Evolutionary conservation across 2,888 invertebrate genomes (phyloP).

Genomic region (Lasioglossum pauxillum): DNA sequence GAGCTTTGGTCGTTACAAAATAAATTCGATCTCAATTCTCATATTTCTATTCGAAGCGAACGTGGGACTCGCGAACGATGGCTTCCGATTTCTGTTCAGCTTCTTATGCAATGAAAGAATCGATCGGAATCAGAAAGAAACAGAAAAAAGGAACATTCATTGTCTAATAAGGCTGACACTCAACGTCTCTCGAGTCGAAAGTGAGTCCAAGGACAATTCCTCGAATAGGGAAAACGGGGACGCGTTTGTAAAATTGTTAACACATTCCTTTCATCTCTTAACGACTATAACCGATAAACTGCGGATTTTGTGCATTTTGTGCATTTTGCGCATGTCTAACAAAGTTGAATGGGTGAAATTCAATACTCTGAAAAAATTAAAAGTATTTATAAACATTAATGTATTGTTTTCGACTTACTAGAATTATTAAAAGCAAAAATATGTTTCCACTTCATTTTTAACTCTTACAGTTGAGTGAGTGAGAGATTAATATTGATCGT

Average conservation of each 20-base stretch:
- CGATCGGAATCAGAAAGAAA: constrained; percentile 17
- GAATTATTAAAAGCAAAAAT: no score
- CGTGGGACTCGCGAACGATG: constrained; percentile 37
- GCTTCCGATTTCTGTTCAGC: constrained; percentile 39
- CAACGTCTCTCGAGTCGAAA: constrained; percentile 9
- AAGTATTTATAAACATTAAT: not conserved
- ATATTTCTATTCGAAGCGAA: constrained; percentile 28
- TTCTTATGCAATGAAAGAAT: constrained; percentile 56
- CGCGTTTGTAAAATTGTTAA: not conserved
- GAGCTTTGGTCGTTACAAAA: constrained; percentile 40
- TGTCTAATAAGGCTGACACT: constrained; percentile 18
- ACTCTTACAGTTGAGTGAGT: no score
- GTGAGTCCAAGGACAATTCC: not conserved
- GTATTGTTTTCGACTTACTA: no score
- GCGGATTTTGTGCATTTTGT: not conserved
- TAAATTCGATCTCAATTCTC: constrained; percentile 27
- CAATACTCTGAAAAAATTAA: not conserved
- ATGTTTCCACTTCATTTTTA: no score
- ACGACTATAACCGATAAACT: not conserved
- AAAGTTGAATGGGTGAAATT: not conserved
- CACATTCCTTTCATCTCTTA: not conserved
- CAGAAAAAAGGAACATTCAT: constrained; percentile 50
- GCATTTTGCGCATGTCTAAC: not conserved
- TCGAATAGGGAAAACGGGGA: not conserved
- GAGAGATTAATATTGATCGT: no score